Percentiles rank a stretch among this genome's conserved stretches.
phyloP scores from a whole-genome alignment of 2,888 invertebrate species.

The Adela reaumurella region DNA sequence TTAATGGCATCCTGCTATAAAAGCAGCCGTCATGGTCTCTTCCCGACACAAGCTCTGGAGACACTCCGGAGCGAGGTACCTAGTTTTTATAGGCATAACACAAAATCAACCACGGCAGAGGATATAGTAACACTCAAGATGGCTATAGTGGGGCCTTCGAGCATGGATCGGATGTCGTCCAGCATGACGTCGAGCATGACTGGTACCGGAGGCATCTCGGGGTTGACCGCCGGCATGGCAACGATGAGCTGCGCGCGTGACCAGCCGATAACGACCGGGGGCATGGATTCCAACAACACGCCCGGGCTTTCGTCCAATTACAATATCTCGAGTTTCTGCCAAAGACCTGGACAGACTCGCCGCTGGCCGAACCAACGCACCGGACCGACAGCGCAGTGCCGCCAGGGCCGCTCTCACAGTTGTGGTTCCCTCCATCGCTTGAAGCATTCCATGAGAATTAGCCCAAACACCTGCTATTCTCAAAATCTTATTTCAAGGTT shows the following conservation, averaged over 20 bases:
- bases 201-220: conserved; percentile 49
- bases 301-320: conserved; percentile 49
- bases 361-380: conserved; percentile 49
- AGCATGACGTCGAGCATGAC: conserved; percentile 54
- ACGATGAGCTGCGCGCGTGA: conserved; percentile 44
- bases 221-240: conserved; percentile 42
- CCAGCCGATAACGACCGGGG: conserved; percentile 47
- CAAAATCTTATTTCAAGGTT: conserved; percentile 50
- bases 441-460: conserved; percentile 45
- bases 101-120: neutral
- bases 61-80: conserved; percentile 27
- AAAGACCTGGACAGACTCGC: conserved; percentile 48
- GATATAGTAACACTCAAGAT: conserved; percentile 14
- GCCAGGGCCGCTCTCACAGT: conserved; percentile 48
- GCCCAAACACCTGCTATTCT: conserved; percentile 45
- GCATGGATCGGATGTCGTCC: conserved; percentile 51
- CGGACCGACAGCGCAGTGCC: conserved; percentile 46
- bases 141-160: conserved; percentile 42
- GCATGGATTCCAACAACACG: conserved; percentile 52
- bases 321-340: conserved; percentile 50
- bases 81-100: neutral
- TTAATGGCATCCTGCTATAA: conserved; percentile 26
- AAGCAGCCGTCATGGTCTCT: conserved; percentile 16
- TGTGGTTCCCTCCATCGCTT: conserved; percentile 43
- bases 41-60: conserved; percentile 45